phyloP scores from a whole-genome alignment of 2,888 invertebrate species.

The Lypha dubia region DNA sequence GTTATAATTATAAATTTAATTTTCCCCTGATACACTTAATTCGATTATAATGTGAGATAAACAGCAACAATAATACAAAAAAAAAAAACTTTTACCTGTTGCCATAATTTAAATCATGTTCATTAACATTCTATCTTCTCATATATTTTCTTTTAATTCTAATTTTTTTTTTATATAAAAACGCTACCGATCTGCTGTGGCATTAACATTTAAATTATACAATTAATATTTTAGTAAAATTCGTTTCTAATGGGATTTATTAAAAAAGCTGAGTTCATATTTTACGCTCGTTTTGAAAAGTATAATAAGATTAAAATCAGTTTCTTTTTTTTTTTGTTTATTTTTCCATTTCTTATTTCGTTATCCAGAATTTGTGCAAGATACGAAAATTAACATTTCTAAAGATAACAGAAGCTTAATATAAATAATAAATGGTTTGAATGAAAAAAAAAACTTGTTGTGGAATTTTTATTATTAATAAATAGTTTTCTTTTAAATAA shows the following conservation, averaged over 20 bases:
- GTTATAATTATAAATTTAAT: slow-evolving; percentile 23
- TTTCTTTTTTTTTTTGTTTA: background rate
- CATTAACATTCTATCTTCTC: slow-evolving; percentile 46
- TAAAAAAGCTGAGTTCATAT: slow-evolving; percentile 53
- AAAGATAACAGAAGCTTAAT: slow-evolving; percentile 51
- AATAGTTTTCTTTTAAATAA: slow-evolving; percentile 29
- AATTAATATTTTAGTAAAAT: slow-evolving; percentile 17
- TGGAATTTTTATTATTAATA: slow-evolving; percentile 30
- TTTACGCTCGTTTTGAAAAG: slow-evolving; percentile 51
- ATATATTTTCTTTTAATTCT: background rate
- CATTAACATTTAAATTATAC: slow-evolving; percentile 25
- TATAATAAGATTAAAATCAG: slow-evolving; percentile 57
- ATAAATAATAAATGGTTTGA: slow-evolving; percentile 19
- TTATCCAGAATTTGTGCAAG: background rate
- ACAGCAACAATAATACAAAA: slow-evolving; percentile 13
- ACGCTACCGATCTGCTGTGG: slow-evolving; percentile 43
- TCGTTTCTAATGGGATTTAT: slow-evolving; percentile 36
- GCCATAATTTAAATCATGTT: slow-evolving; percentile 62
- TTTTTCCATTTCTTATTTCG: background rate
- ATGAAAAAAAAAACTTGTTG: slow-evolving; percentile 10
- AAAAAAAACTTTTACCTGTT: slow-evolving; percentile 31
- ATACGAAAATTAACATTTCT: slow-evolving; percentile 43
- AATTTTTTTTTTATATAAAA: background rate
- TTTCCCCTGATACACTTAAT: slow-evolving; percentile 47
- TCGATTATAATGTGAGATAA: slow-evolving; percentile 42